Evolutionary conservation across 2,888 invertebrate species (phyloP).

Genomic region (Scaptomyza polygonia): DNA sequence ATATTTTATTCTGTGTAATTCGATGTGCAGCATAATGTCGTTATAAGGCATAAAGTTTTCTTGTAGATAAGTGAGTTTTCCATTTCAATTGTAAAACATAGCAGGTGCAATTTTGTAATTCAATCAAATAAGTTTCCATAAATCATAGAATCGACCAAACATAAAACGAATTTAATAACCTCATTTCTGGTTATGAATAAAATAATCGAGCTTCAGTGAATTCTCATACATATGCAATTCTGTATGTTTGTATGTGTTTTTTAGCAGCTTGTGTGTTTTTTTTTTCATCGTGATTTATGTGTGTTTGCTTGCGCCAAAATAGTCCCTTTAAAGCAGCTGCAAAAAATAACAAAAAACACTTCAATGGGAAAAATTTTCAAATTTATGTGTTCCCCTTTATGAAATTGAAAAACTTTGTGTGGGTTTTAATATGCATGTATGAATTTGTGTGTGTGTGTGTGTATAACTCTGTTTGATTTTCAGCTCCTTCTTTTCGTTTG

Average conservation of each 20-base stretch:
- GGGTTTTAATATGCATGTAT: slow-evolving; percentile 1
- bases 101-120: slow-evolving; percentile 9
- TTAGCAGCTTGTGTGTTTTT: slow-evolving; percentile 1
- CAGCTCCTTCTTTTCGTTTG: slow-evolving; percentile 1
- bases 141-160: slow-evolving; percentile 3
- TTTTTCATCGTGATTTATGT: slow-evolving; percentile 60
- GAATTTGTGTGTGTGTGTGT: not conserved
- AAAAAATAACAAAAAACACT: slow-evolving; percentile 42
- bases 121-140: not conserved
- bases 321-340: slow-evolving; percentile 71
- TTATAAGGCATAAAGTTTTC: not conserved
- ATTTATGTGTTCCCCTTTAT: slow-evolving; percentile 70
- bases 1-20: not conserved
- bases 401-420: slow-evolving; percentile 56
- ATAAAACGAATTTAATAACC: slow-evolving; percentile 28
- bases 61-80: not conserved
- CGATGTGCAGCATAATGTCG: not conserved
- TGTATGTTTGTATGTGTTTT: not conserved
- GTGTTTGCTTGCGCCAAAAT: slow-evolving; percentile 65
- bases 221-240: not conserved
- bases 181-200: slow-evolving; percentile 6
- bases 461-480: slow-evolving; percentile 34
- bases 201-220: slow-evolving; percentile 2
- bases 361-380: slow-evolving; percentile 63
- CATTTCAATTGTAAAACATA: not conserved